Percentiles rank a stretch among this genome's conserved stretches.
Evolutionary conservation across 2,113 vertebrate species (phyloP).

Genomic region (Cryptomyrus ogoouensis): DNA sequence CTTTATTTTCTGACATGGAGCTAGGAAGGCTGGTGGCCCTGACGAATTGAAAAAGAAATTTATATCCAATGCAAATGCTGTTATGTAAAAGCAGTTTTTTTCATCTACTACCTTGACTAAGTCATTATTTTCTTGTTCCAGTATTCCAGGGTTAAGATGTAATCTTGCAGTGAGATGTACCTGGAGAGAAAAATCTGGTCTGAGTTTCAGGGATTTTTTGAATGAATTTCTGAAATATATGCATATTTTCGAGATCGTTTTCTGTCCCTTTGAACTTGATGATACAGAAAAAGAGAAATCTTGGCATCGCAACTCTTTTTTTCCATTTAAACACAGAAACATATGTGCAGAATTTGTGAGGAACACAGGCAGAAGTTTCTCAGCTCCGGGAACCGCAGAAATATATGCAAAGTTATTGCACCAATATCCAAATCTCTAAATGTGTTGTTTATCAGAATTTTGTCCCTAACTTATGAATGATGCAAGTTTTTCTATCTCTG

Average conservation of each 20-base stretch:
- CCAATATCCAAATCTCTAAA: neutral
- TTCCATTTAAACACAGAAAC: neutral
- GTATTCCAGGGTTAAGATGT: neutral
- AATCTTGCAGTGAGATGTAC: neutral
- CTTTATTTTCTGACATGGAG: constrained; percentile 24
- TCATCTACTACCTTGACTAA: neutral
- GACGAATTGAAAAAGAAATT: neutral
- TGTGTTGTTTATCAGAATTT: neutral
- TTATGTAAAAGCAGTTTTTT: neutral
- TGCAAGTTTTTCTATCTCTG: neutral
- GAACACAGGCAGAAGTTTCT: neutral
- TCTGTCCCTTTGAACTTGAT: neutral
- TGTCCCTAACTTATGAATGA: neutral
- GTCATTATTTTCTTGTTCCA: neutral
- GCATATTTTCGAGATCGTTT: neutral
- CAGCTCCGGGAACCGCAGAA: neutral
- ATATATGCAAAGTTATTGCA: neutral
- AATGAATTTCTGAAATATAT: neutral
- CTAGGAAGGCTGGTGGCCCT: neutral
- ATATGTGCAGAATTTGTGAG: neutral
- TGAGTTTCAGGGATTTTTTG: neutral
- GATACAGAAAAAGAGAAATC: neutral
- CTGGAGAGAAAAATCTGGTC: neutral
- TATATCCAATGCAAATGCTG: constrained; percentile 2
- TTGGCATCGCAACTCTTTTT: neutral